Percentiles rank a stretch among this genome's conserved stretches.
Conservation (phyloP, 2,888 invertebrate species). For the Spatulosminthurus flaviceps region DNA sequence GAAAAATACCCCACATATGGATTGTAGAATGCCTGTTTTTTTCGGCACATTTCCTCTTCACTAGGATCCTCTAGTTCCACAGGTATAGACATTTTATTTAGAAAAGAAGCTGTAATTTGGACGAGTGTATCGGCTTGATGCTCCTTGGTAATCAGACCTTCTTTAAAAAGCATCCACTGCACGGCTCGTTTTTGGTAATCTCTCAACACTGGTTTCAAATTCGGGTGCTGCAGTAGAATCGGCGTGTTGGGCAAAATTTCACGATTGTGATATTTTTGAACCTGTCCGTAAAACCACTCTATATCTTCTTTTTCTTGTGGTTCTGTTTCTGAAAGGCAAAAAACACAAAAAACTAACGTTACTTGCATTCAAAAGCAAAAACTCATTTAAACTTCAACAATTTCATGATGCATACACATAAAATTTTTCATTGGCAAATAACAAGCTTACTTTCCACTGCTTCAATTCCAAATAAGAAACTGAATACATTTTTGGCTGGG, state of each 20-base stretch:
- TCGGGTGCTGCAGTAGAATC: conserved; percentile 65
- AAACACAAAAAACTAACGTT: background rate
- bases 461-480: conserved; percentile 48
- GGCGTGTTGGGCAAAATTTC: conserved; percentile 52
- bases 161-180: conserved; percentile 75
- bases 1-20: conserved; percentile 54
- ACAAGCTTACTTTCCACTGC: conserved; percentile 33
- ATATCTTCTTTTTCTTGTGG: conserved; percentile 59
- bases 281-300: conserved; percentile 62
- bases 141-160: conserved; percentile 67
- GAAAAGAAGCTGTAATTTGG: conserved; percentile 45
- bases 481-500: conserved; percentile 36
- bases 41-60: background rate
- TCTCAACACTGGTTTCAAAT: conserved; percentile 71
- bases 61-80: conserved; percentile 34
- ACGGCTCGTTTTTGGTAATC: conserved; percentile 76
- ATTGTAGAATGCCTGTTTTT: conserved; percentile 51
- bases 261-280: conserved; percentile 57
- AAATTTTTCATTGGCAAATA: no score
- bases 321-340: conserved; percentile 47
- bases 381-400: no score
- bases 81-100: conserved; percentile 60
- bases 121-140: no score
- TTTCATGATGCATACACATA: no score
- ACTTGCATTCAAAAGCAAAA: background rate